Conservation (phyloP, 1,140 invertebrate genomes). For the Macrostomum lignano region DNA sequence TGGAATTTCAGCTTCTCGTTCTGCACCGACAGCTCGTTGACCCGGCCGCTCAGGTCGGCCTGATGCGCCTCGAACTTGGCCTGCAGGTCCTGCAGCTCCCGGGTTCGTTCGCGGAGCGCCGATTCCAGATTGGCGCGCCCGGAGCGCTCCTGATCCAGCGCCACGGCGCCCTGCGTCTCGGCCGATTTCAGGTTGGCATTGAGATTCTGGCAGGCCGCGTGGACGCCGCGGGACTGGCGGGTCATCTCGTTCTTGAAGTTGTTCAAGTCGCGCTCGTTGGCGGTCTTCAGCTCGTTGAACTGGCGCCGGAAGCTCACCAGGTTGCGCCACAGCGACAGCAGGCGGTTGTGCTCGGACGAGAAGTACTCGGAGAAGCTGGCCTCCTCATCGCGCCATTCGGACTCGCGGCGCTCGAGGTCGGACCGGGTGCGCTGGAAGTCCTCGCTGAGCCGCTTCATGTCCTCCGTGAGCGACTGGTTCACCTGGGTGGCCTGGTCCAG, state of each 20-base stretch:
- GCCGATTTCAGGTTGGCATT: constrained; percentile 16
- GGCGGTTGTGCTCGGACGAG: constrained; percentile 38
- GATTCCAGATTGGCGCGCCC: constrained; percentile 16
- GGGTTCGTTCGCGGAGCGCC: constrained; percentile 16
- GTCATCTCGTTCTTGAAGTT: constrained; percentile 40
- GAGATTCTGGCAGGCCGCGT: constrained; percentile 25
- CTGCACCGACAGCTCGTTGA: constrained; percentile 20
- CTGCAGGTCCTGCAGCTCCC: constrained; percentile 19
- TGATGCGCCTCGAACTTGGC: constrained; percentile 17
- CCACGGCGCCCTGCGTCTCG: constrained; percentile 20
- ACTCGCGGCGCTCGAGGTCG: constrained; percentile 56
- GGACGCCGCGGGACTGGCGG: constrained; percentile 28
- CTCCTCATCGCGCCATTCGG: constrained; percentile 74
- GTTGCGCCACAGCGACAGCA: constrained; percentile 56
- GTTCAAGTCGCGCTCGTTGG: constrained; percentile 51
- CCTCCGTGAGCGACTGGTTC: constrained; percentile 56
- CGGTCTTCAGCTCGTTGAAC: constrained; percentile 47
- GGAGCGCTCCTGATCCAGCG: constrained; percentile 18
- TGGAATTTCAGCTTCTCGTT: constrained; percentile 23
- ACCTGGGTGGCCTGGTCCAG: constrained; percentile 61
- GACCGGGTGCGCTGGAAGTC: constrained; percentile 60
- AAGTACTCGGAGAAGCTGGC: constrained; percentile 74
- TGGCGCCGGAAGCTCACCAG: constrained; percentile 51
- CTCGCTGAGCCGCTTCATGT: constrained; percentile 57
- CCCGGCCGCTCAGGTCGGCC: constrained; percentile 16